Evolutionary conservation across 2,888 invertebrate species (phyloP), one percentile per base, ranked within the genome.

Genomic region (Heteromyza rotundicornis): DNA sequence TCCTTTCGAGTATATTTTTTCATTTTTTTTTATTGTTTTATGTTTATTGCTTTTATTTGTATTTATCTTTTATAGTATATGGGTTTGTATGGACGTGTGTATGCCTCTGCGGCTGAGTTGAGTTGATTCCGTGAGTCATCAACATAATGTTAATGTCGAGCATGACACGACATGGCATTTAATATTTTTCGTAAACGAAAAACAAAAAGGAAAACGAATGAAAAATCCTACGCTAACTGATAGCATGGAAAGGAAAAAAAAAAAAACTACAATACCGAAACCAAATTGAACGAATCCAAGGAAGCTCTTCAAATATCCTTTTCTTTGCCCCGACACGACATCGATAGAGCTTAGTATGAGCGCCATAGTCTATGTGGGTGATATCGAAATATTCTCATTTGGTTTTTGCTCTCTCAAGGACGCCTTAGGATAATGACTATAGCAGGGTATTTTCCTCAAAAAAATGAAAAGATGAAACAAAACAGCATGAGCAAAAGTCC

Each of bases 81-180:
- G 27, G n/a, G n/a, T n/a, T n/a, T n/a, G n/a, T n/a, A n/a, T 27
- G 5, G 27, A 5, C 10, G 5, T 27, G 5, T 27, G 5, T 27
- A 27, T 27, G 5, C 5, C 10, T 27, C 10, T 27, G 5, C 10
- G 27, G 27, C 27, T 27, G 27, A 27, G 10, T 27, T 27, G 27
- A 7, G 27, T 27, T 49, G 47, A 56, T 57, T 47, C 20, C 17
- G 54, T 60, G 47, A 56, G 56, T 56, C 51, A 57, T 63, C 56
- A 55, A 55, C 44, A 51, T 62, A 59, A 54, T 57, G 32, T 12
- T 8, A 32, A 32, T 40, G 27, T 14, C 35, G 51, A 54, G 56
- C 40, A 63, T 63, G 63, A 59, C 63, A 63, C 56, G 44, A 27
- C 63, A 36, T 59, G 59, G 35, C 56, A 63, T 59, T 49, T 32